Base-by-base conservation (phyloP, 2,888 invertebrate species). In the Heliconius aoede region DNA sequence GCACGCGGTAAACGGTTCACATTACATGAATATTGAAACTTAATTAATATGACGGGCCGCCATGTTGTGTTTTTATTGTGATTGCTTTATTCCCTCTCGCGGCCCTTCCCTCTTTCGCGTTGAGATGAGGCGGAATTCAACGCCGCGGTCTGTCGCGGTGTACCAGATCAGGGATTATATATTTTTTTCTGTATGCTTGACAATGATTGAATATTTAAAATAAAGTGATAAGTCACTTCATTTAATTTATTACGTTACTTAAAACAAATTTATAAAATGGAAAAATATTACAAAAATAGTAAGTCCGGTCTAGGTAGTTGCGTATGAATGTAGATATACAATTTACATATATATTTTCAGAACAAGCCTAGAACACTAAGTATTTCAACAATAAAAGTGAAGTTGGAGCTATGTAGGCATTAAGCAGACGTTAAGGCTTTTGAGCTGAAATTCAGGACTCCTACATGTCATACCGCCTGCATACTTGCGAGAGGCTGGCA, bases 371-470 rank as follows among this genome's bases (percentile, higher is more conserved):
- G 24, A 60, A 60, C 36, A 21, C 18, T 11, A 9, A 51, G 72
- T 32, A 36, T 60, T 36, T 18, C 18, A 72, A 60, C 60, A 60
- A 72, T 36, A 72, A 58, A 58, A 60, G 58, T 36, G 36, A 24
- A 60, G 72, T 60, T 26, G 8, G 60, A 72, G 72, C 60, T 60
- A 72, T 72, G 26, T 36, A 36, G 72, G 60, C 72, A 72, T 60
- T 58, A 74, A 36, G 51, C 64, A 60, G 58, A 74, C 28, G 65
- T 65, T 30, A 65, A 67, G 62, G 60, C 46, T 72, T 72, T 67
- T 60, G 69, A 77, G 60, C 58, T 61, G 74, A 77, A 74, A 72
- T 77, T 77, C 71, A 74, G 72, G 64, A 74, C 71, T 74, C 58
- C 75, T 26, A 75, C 75, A 78, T 61, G 72, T 75, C 78, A 75